Base-by-base conservation (phyloP, 1,140 invertebrate species). In the Lordiphosa stackelbergi region DNA sequence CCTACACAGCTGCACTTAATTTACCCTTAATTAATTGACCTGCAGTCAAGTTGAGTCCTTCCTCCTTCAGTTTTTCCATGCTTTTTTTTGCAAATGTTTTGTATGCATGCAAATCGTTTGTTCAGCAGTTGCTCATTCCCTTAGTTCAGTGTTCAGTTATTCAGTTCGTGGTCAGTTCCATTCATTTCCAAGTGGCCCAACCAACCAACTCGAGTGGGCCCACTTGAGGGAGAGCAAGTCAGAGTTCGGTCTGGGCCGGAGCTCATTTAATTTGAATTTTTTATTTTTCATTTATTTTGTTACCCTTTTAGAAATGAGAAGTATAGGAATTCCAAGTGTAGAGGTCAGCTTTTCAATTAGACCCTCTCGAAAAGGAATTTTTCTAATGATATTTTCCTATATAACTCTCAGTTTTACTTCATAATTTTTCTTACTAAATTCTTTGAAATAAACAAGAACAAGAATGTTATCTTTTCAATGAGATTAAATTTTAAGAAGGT, bases 11-110 rank as follows among this genome's bases (percentile, higher is more conserved):
- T 81, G 75, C 72, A 83, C 77, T 81, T 81, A 81, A 81, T 81
- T 81, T 81, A 81, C 68, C 72, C 77, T 72, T 81, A 81, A 81
- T 81, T 81, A 81, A 81, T 81, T 81, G 77, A 84, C 77, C 77
- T 83, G 77, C 77, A 77, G 75, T 69, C 64, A 43, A 69, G 62
- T 69, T 24, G 58, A 72, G 75, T 75, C 49, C 54, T 53, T 66
- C 47, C 63, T 45, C n/a, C 53, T 12, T 48, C 38, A 41, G 16
- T 37, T 36, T 35, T 13, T 24, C 16, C 28, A 35, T 12, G 37
- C 38, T 28, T 41, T 37, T 72, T 65, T 83, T 73, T 60, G 77
- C 75, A 81, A 81, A 81, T 81, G 77, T 84, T 81, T 77, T 83
- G 69, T 83, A 60, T 72, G 73, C 77, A 81, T 81, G 77, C 77